A percentile compares a stretch with the other conserved stretches of the same genome.
phyloP scores from a whole-genome alignment of 2,113 vertebrate species.

The Brachypodius melanocephalos region DNA sequence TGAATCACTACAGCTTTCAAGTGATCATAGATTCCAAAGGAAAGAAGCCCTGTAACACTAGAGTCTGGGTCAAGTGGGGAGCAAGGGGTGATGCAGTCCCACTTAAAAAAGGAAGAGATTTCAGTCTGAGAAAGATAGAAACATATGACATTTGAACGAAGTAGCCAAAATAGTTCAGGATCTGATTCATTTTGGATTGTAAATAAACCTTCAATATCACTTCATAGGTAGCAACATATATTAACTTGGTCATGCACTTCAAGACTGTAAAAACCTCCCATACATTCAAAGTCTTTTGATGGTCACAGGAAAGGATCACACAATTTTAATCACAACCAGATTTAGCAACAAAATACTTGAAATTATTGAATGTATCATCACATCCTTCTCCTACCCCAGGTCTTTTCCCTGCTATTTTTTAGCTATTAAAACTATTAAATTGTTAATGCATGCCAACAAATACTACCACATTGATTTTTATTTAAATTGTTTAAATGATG shows the following conservation, averaged over 20 bases:
- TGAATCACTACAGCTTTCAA: background rate
- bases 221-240: background rate
- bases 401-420: background rate
- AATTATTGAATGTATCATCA: background rate
- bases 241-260: background rate
- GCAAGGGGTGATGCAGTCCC: background rate
- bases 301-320: background rate
- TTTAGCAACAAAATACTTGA: background rate
- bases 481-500: background rate
- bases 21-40: background rate
- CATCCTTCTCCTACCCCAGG: rapidly evolving
- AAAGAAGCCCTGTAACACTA: background rate
- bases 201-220: background rate
- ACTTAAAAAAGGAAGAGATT: background rate
- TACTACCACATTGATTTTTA: background rate
- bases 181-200: background rate
- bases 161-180: background rate
- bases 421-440: background rate
- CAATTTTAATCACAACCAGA: background rate
- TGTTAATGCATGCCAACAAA: background rate
- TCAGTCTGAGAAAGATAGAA: background rate
- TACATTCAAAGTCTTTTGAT: background rate
- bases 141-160: background rate
- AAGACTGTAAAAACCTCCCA: background rate
- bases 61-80: background rate